phyloP scores from a whole-genome alignment of 1,140 invertebrate genomes.

The Zaprionus gabonicus region DNA sequence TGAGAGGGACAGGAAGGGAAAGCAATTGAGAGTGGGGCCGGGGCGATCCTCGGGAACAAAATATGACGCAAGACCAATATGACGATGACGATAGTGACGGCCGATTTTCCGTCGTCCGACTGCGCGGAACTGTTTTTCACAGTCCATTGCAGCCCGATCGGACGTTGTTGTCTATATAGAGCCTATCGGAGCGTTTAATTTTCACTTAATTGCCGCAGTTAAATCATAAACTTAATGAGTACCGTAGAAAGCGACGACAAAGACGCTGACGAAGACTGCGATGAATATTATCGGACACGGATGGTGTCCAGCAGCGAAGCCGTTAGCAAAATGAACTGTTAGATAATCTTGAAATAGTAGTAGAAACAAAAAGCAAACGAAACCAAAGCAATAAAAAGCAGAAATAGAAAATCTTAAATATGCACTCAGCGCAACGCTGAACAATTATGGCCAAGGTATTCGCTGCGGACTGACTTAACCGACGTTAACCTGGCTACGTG shows the following conservation, averaged over 20 bases:
- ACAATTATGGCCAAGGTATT: slow-evolving; percentile 43
- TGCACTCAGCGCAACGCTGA: slow-evolving; percentile 10
- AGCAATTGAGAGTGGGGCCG: not conserved
- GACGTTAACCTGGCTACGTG: slow-evolving; percentile 32
- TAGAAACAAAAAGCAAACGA: not conserved
- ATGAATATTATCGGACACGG: slow-evolving; percentile 18
- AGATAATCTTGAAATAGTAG: slow-evolving; percentile 40
- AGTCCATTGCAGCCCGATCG: slow-evolving; percentile 31
- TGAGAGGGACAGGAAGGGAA: not conserved
- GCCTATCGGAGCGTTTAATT: slow-evolving; percentile 52
- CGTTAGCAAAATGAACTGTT: slow-evolving; percentile 55
- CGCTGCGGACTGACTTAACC: slow-evolving; percentile 15
- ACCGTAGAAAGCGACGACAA: slow-evolving; percentile 42
- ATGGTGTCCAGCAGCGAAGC: slow-evolving; percentile 40
- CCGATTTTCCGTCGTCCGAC: slow-evolving; percentile 9
- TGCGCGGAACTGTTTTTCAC: slow-evolving; percentile 39
- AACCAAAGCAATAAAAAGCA: slow-evolving; percentile 7
- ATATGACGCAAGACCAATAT: slow-evolving; percentile 36
- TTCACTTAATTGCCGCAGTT: slow-evolving; percentile 54
- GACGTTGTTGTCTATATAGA: slow-evolving; percentile 9
- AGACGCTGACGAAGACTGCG: not conserved
- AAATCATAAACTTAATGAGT: slow-evolving; percentile 56
- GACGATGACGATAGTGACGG: not conserved
- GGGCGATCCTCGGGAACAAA: slow-evolving; percentile 24
- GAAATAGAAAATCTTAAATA: slow-evolving; percentile 21